Evolutionary conservation across 2,888 invertebrate species (phyloP).

Genomic region (Amphipoea oculea): DNA sequence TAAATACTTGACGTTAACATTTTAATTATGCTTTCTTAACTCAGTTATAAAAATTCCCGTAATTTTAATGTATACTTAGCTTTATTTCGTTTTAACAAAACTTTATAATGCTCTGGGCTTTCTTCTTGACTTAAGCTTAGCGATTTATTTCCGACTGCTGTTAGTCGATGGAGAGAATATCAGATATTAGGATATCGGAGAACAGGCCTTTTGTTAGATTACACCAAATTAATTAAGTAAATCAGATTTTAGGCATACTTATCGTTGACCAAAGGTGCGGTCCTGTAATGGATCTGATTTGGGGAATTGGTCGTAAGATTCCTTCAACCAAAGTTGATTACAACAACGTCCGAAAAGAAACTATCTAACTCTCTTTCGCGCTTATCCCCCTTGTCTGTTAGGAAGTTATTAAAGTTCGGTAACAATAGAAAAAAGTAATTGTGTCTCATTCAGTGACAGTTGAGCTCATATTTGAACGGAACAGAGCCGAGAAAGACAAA

Average conservation of each 20-base stretch:
- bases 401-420: neutral
- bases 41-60: conserved; percentile 30
- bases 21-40: conserved; percentile 38
- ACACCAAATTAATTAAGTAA: conserved; percentile 6
- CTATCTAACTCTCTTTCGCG: neutral
- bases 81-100: conserved; percentile 25
- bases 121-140: conserved; percentile 14
- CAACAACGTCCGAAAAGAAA: neutral
- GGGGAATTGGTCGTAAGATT: neutral
- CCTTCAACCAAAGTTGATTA: neutral
- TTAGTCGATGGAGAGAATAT: neutral
- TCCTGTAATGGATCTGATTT: conserved; percentile 17
- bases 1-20: conserved; percentile 22
- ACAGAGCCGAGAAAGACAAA: neutral
- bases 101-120: conserved; percentile 8
- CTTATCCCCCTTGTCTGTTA: neutral
- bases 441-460: neutral
- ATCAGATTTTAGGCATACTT: conserved; percentile 7
- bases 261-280: neutral
- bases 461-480: neutral
- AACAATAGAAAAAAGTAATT: neutral
- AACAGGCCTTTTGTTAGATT: conserved; percentile 7
- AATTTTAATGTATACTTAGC: conserved; percentile 33
- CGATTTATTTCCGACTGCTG: neutral
- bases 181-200: conserved; percentile 6